These are phyloP conservation scores for Hemicentrotus pulcherrimus DNA, from an alignment of 35 echinoderm and acorn worm genomes.

Conservation along the genomic window DNA sequence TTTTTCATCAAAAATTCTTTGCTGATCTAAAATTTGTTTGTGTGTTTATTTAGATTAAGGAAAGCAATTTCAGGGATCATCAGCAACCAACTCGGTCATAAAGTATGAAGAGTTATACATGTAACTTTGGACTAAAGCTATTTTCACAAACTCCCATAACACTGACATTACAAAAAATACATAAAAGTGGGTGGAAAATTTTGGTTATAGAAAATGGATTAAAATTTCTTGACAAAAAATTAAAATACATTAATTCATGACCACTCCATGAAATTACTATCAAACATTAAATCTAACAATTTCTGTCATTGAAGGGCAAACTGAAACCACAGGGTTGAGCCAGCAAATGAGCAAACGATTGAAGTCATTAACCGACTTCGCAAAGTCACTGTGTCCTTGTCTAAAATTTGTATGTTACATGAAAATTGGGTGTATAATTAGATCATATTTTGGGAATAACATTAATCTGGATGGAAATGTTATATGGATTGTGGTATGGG, in stretches of 20 bases:
- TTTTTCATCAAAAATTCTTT: too few species aligned
- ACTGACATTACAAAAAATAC: not conserved
- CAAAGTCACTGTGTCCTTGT: not conserved
- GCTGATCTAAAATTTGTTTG: too few species aligned
- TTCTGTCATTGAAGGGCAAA: not conserved
- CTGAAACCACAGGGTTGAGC: not conserved
- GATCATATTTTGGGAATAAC: not conserved
- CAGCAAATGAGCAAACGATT: not conserved
- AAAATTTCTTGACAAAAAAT: not conserved
- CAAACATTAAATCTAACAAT: not conserved
- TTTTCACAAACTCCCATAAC: not conserved
- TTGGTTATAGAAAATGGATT: not conserved
- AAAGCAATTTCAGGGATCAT: too few species aligned
- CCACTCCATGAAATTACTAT: not conserved
- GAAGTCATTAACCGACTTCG: not conserved
- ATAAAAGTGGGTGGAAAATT: not conserved
- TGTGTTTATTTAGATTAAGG: too few species aligned
- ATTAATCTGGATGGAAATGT: not conserved
- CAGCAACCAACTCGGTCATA: too few species aligned
- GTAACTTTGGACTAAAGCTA: not conserved
- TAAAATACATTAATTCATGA: not conserved
- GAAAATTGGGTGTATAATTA: not conserved
- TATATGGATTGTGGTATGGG: not conserved
- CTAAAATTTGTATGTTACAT: not conserved
- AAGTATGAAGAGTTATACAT: too few species aligned